A percentile compares a stretch with the other conserved stretches of the same genome.
phyloP scores from a whole-genome alignment of 37 sponge, comb jelly and placozoan species.

The Dysidea cf. avara region DNA sequence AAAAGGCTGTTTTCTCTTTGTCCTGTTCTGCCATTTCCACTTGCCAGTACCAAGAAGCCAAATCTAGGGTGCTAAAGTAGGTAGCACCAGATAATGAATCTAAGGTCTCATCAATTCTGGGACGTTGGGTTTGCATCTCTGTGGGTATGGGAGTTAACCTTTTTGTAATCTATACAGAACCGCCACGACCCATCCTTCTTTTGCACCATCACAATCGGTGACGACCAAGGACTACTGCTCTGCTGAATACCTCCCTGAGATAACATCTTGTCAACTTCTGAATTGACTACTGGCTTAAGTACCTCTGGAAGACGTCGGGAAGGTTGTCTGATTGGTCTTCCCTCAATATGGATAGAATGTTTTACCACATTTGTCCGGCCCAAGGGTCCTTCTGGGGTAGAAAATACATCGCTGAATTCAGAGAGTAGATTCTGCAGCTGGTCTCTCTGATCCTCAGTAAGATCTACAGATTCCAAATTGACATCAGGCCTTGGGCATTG shows the following conservation, averaged over 20 bases:
- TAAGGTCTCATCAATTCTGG: slow-evolving; percentile 54
- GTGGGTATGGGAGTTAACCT: slow-evolving; percentile 45
- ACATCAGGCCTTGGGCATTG: background rate
- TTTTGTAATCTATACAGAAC: slow-evolving; percentile 48
- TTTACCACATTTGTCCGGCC: slow-evolving; percentile 11
- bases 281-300: background rate
- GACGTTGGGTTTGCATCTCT: slow-evolving; percentile 46
- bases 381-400: background rate
- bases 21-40: slow-evolving; percentile 17
- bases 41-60: slow-evolving; percentile 64
- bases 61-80: slow-evolving; percentile 51
- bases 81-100: slow-evolving; percentile 31
- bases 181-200: slow-evolving; percentile 28
- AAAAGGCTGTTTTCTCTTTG: slow-evolving; percentile 63
- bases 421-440: slow-evolving; percentile 1
- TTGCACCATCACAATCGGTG: slow-evolving; percentile 5
- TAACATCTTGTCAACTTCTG: slow-evolving; percentile 14
- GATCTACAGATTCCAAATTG: background rate
- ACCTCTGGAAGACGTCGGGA: slow-evolving; percentile 7
- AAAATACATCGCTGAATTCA: slow-evolving; percentile 1
- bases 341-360: slow-evolving; percentile 12
- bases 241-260: slow-evolving; percentile 2
- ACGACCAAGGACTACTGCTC: slow-evolving; percentile 14
- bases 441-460: background rate
- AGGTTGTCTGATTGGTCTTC: slow-evolving; percentile 26